Base-by-base conservation (phyloP, 2,113 vertebrate genomes). In the Plectropomus leopardus region DNA sequence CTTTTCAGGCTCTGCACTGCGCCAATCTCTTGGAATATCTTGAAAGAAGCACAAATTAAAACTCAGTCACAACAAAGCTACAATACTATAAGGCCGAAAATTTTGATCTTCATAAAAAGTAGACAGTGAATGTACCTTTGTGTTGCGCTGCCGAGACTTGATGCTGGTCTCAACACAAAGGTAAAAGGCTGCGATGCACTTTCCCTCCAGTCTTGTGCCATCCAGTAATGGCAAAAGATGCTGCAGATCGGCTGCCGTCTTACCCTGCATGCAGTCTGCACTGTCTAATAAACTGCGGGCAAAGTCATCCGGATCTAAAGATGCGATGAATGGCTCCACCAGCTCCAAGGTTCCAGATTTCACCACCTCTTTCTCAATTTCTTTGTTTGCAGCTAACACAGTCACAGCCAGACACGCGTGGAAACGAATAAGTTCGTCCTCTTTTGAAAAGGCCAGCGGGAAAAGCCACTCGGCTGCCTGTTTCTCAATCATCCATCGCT, bases 121-220 rank as follows among this genome's bases (percentile, higher is more conserved):
- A 23, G 53, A 58, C 8, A 23, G 32, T 19, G 24, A 19, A 19
- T 13, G 44, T 93, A 99, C 98, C 97, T 98, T 96, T n/a, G 96
- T 99, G 89, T 98, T 98, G 83, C 95, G 96, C 88, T 99, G 98
- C 55, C 95, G 94, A 58, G 95, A 95, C 89, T 99, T 99, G 90
- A 99, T 99, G 92, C 96, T 94, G 0, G 96, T 94, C 92, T 99
- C 98, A 0, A 94, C 96, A 28, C 97, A 99, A 57, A 99, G 95
- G 87, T 98, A 99, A 94, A 99, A 99, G 69, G 96, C 95, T 0
- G 98, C 97, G 1, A 99, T 96, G 94, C 98, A 99, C 90, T 99
- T 98, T 0, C 97, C 98, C 77, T 99, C 98, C 84, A 96, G 76
- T 58, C 97, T 92, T 0, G 96, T 96, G 21, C 98, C 98, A 82